Evolutionary conservation across 2,797 vertebrate genomes (phyloP).

Genomic region (Fratercula arctica): DNA sequence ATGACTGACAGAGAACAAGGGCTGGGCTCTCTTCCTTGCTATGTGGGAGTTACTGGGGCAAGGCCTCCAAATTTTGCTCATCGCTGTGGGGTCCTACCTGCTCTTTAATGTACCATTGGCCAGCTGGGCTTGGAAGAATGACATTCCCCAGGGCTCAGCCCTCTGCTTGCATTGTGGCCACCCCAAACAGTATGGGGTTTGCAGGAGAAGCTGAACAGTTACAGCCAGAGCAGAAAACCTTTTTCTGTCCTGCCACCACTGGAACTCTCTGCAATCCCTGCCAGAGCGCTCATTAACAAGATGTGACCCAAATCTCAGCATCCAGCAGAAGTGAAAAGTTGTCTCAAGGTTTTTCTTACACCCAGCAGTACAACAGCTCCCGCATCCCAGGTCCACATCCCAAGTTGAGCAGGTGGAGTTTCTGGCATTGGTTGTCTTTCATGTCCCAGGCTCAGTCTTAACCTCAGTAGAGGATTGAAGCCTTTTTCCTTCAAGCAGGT

Average conservation of each 20-base stretch:
- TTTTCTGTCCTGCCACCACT: not conserved
- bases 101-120: not conserved
- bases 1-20: not conserved
- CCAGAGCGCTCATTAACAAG: not conserved
- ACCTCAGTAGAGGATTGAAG: not conserved
- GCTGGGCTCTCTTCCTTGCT: rapidly evolving
- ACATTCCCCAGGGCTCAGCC: not conserved
- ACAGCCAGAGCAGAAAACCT: not conserved
- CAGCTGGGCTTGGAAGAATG: not conserved
- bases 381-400: not conserved
- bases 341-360: not conserved
- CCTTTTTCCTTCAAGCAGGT: not conserved
- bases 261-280: not conserved
- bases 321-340: not conserved
- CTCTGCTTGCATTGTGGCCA: not conserved
- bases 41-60: not conserved
- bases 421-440: not conserved
- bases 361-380: not conserved
- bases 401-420: not conserved
- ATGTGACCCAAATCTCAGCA: not conserved
- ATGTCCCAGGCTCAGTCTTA: not conserved
- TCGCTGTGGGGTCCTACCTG: not conserved
- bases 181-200: not conserved
- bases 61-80: not conserved
- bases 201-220: not conserved